Conservation (phyloP, 2,888 invertebrate genomes). For the Liodrosophila aerea region DNA sequence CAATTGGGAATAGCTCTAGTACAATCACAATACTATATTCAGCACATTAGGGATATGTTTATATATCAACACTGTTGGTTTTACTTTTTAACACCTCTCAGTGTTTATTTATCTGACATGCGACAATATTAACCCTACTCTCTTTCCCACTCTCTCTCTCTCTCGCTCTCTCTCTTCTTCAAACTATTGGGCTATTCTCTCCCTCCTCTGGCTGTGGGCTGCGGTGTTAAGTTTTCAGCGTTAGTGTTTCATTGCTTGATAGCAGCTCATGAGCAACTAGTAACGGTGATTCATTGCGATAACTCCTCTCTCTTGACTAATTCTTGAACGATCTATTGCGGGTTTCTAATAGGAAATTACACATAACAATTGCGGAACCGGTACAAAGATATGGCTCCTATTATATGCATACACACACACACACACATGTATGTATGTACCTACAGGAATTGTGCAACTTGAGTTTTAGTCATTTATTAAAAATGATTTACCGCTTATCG, state of each 20-base stretch:
- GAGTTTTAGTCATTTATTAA: conserved; percentile 1
- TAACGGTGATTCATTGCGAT: conserved; percentile 40
- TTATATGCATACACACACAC: background rate
- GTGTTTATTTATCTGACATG: conserved; percentile 37
- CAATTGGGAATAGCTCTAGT: too few relatives aligned
- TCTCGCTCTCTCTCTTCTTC: background rate
- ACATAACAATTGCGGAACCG: conserved; percentile 9
- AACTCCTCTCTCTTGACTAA: conserved; percentile 1
- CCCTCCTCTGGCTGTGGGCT: background rate
- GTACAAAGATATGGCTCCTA: background rate
- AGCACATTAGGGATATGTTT: background rate
- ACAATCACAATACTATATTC: too few relatives aligned
- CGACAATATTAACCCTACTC: conserved; percentile 32
- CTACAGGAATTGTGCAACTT: background rate
- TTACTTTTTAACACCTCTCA: conserved; percentile 27
- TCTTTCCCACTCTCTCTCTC: background rate
- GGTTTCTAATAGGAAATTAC: conserved; percentile 2
- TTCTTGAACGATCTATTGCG: conserved; percentile 29
- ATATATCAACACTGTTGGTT: conserved; percentile 26
- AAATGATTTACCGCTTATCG: conserved; percentile 32
- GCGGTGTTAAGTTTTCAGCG: conserved; percentile 37
- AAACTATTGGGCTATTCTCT: background rate
- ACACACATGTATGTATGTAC: background rate
- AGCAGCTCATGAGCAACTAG: conserved; percentile 29
- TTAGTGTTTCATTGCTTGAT: conserved; percentile 34